Evolutionary conservation across 2,888 invertebrate species (phyloP).

Genomic region (Hirtodrosophila alboralis): DNA sequence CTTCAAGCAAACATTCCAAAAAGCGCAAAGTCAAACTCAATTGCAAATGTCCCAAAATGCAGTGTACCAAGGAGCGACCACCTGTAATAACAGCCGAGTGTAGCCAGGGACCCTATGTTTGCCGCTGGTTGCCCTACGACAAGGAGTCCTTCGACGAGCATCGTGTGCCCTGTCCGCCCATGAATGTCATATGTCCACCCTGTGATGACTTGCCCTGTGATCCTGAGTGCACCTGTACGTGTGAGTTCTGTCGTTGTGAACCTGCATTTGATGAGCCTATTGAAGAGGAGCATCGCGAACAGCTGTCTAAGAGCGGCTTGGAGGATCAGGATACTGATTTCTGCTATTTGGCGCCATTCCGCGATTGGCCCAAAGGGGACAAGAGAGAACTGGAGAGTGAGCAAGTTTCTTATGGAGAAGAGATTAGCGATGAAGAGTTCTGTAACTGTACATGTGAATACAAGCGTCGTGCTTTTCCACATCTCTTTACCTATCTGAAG

Average conservation of each 20-base stretch:
- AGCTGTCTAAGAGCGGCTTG: conserved; percentile 45
- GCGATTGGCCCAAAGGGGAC: conserved; percentile 26
- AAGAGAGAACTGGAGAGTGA: not conserved
- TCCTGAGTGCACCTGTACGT: conserved; percentile 61
- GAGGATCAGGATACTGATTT: conserved; percentile 65
- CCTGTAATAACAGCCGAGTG: conserved; percentile 66
- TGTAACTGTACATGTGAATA: conserved; percentile 55
- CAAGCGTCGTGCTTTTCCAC: conserved; percentile 45
- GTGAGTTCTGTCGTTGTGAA: conserved; percentile 48
- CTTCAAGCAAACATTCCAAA: not conserved
- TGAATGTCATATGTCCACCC: conserved; percentile 55
- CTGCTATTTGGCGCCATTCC: conserved; percentile 62
- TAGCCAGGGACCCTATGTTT: conserved; percentile 75
- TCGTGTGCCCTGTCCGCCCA: conserved; percentile 45
- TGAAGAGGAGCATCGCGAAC: conserved; percentile 57
- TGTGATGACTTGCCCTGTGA: conserved; percentile 55
- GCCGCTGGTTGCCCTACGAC: conserved; percentile 67
- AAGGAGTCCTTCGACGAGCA: conserved; percentile 39
- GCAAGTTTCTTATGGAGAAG: not conserved
- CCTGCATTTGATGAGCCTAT: conserved; percentile 22
- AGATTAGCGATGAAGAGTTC: not conserved
- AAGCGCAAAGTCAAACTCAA: conserved; percentile 3
- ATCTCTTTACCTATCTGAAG: conserved; percentile 55
- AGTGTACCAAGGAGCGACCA: conserved; percentile 45
- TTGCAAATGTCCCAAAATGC: conserved; percentile 58